Percentiles rank a stretch among this genome's conserved stretches.
phyloP scores from a whole-genome alignment of 2,888 invertebrate species.

The Chymomyza fuscimana region DNA sequence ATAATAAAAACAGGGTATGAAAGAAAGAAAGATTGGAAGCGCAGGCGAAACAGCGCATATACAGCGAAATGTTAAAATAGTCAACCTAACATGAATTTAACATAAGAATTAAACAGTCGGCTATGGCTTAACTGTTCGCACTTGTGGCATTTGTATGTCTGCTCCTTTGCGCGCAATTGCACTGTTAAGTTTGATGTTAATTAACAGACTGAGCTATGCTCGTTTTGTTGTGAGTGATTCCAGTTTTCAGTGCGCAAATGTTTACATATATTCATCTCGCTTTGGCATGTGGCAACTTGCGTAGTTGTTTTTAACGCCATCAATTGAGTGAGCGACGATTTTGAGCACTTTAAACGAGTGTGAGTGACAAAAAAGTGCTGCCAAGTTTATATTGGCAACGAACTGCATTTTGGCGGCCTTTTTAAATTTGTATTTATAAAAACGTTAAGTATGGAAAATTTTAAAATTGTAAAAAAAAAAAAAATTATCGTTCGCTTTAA shows the following conservation, averaged over 20 bases:
- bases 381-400: slow-evolving; percentile 28
- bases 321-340: slow-evolving; percentile 18
- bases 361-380: slow-evolving; percentile 37
- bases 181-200: no score
- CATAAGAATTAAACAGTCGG: background rate
- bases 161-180: slow-evolving; percentile 1
- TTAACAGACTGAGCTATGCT: background rate
- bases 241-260: slow-evolving; percentile 35
- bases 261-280: slow-evolving; percentile 32
- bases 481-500: no score
- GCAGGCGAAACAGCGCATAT: slow-evolving; percentile 38
- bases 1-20: slow-evolving; percentile 59
- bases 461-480: no score
- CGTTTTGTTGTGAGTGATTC: background rate
- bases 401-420: background rate
- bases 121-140: background rate
- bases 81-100: background rate
- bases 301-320: slow-evolving; percentile 16
- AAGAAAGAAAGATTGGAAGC: background rate
- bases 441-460: no score
- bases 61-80: background rate
- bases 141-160: background rate
- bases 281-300: slow-evolving; percentile 29
- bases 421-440: background rate
- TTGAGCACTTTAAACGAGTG: slow-evolving; percentile 12